Evolutionary conservation across 2,888 invertebrate genomes (phyloP).

Genomic region (Sarcophaga carnaria): DNA sequence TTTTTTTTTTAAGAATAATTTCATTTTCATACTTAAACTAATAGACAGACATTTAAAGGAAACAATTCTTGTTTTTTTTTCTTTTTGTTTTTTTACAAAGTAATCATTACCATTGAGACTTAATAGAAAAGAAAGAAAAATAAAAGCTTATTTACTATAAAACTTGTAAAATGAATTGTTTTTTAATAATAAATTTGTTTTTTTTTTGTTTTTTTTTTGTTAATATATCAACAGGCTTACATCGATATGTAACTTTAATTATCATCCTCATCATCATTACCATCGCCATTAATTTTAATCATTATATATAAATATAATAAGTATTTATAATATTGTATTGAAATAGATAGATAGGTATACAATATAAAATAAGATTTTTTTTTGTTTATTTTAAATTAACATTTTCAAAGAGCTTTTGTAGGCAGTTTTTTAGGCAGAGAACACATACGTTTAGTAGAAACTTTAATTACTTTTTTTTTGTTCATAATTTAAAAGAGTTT

Average conservation of each 20-base stretch:
- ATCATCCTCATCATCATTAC: slow-evolving; percentile 12
- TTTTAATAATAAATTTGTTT: background rate
- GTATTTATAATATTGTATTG: no score
- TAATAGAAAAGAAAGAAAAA: slow-evolving; percentile 27
- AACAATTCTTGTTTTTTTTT: slow-evolving; percentile 16
- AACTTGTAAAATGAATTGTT: background rate
- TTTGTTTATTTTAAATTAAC: background rate
- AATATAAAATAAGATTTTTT: slow-evolving; percentile 20
- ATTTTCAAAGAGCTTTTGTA: slow-evolving; percentile 17
- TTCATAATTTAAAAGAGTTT: background rate
- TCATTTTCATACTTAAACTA: slow-evolving; percentile 36
- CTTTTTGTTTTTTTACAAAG: slow-evolving; percentile 34
- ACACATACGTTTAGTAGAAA: slow-evolving; percentile 62
- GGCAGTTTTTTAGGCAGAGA: slow-evolving; percentile 66
- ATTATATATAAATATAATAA: background rate
- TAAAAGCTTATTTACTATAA: slow-evolving; percentile 54
- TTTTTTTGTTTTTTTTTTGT: background rate
- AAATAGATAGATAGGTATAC: background rate
- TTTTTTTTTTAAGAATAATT: background rate
- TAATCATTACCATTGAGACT: slow-evolving; percentile 39
- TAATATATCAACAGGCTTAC: slow-evolving; percentile 58
- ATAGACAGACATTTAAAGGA: slow-evolving; percentile 30
- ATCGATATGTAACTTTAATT: slow-evolving; percentile 50
- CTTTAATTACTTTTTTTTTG: slow-evolving; percentile 32
- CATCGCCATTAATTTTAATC: slow-evolving; percentile 11